These are phyloP conservation scores for Microtus oregoni DNA, from an alignment of 2,113 vertebrate species.

Conservation along the genomic window DNA sequence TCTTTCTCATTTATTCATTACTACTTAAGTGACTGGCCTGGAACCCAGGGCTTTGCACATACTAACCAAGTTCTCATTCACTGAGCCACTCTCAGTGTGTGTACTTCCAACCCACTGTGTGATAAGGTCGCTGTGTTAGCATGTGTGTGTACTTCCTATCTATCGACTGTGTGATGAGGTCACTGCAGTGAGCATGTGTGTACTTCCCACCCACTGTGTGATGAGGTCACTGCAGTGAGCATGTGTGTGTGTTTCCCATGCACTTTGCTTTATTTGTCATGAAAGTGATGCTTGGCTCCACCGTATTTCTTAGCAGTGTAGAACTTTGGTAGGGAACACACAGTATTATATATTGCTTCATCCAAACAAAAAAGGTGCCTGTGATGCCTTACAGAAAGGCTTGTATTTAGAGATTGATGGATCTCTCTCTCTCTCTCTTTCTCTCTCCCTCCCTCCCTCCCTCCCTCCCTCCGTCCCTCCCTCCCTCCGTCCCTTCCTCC, in stretches of 20 bases:
- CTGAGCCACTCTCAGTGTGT: neutral
- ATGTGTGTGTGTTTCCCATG: neutral
- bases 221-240: accelerated
- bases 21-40: too few relatives aligned
- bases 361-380: neutral
- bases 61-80: neutral
- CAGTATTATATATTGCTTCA: neutral
- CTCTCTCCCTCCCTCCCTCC: too few relatives aligned
- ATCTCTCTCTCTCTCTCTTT: too few relatives aligned
- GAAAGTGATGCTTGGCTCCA: neutral
- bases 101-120: neutral
- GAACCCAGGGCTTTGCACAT: neutral
- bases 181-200: too few relatives aligned
- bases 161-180: too few relatives aligned
- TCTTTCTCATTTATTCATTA: neutral
- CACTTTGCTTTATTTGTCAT: neutral
- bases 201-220: too few relatives aligned
- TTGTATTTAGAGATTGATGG: neutral
- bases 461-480: too few relatives aligned
- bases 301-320: neutral
- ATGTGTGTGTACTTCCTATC: too few relatives aligned
- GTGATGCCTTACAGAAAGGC: neutral
- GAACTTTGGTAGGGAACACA: neutral
- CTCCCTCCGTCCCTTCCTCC: too few relatives aligned
- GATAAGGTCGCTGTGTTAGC: accelerated